These are phyloP conservation scores for Tetranychus piercei DNA, from an alignment of 2,888 invertebrate genomes.

Conservation along the genomic window DNA sequence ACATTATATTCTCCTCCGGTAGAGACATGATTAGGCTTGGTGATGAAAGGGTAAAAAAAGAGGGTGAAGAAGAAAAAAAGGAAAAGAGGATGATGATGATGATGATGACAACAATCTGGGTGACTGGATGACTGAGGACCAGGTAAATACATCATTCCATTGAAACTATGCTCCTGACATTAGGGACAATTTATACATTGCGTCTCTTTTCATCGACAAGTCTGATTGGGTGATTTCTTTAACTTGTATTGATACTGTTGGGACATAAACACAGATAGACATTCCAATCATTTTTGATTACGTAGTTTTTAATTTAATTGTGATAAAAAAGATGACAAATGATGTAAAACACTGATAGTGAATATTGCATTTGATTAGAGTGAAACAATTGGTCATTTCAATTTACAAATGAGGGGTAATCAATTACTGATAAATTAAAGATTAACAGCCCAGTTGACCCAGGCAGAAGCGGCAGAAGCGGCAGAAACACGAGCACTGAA, in stretches of 20 bases:
- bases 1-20: slow-evolving; percentile 11
- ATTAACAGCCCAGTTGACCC: no score
- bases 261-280: not conserved
- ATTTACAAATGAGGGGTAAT: no score
- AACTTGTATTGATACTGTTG: not conserved
- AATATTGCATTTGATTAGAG: no score
- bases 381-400: no score
- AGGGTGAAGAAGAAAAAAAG: not conserved
- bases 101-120: not conserved
- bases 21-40: not conserved
- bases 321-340: no score
- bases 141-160: not conserved
- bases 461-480: no score
- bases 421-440: no score
- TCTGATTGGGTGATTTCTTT: not conserved
- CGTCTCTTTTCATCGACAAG: not conserved
- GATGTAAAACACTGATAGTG: no score
- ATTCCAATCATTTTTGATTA: not conserved
- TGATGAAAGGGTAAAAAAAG: not conserved
- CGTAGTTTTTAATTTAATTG: no score
- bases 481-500: no score
- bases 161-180: not conserved
- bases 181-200: not conserved
- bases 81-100: not conserved
- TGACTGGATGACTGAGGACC: not conserved